Conservation (phyloP, 2,113 vertebrate genomes). For the Balaeniceps rex region DNA sequence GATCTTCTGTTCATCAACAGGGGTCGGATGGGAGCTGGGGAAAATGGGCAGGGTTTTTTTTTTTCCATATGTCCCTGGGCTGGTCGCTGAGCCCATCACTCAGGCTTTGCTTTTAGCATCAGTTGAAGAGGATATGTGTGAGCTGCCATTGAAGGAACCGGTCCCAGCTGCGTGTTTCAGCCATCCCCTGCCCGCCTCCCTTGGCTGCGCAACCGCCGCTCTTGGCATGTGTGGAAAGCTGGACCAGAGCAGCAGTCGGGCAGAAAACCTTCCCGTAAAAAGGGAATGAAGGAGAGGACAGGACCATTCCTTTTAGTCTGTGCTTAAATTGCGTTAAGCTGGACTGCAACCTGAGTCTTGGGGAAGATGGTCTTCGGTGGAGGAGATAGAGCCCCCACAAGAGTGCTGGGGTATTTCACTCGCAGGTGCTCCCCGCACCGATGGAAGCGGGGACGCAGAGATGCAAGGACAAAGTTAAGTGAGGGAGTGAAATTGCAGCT, state of each 20-base stretch:
- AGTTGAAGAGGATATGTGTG: not conserved
- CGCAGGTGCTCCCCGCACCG: accelerated
- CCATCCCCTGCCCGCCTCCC: not conserved
- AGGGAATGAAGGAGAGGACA: not conserved
- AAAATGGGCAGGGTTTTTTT: not conserved
- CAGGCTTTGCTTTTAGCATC: not conserved
- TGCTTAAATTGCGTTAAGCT: not conserved
- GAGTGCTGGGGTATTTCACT: not conserved
- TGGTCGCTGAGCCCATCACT: not conserved
- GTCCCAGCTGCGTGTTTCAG: not conserved
- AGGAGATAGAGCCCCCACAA: not conserved
- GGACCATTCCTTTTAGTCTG: not conserved
- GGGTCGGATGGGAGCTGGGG: not conserved
- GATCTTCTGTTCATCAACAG: not conserved
- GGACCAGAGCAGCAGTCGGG: not conserved
- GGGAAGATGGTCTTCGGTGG: not conserved
- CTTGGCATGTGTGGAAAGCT: not conserved
- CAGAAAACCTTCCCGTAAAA: not conserved
- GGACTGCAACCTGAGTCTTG: not conserved
- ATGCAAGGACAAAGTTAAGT: not conserved
- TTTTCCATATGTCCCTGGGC: not conserved
- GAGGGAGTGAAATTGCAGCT: not conserved
- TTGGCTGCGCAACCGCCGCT: not conserved
- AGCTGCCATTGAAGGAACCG: not conserved
- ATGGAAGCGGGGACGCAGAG: not conserved